Evolutionary conservation across 2,888 invertebrate species (phyloP).

Genomic region (Tachystola acroxantha): DNA sequence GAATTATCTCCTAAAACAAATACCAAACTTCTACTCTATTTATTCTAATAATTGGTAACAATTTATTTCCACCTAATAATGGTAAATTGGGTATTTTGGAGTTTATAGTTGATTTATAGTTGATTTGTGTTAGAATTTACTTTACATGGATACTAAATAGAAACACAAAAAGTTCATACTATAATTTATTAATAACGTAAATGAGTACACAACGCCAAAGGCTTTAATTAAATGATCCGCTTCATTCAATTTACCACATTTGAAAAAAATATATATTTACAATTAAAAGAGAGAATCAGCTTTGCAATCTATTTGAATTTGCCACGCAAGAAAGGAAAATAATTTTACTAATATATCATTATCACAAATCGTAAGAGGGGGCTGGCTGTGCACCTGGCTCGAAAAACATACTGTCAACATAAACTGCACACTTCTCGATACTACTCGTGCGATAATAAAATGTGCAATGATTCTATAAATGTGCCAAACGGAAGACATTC

Average conservation of each 20-base stretch:
- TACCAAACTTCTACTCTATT: too few species aligned
- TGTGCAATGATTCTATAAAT: conserved; percentile 67
- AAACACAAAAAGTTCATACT: conserved; percentile 49
- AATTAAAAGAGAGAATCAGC: conserved; percentile 69
- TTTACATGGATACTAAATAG: too few species aligned
- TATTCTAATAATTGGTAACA: too few species aligned
- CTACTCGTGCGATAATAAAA: conserved; percentile 56
- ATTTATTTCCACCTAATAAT: too few species aligned
- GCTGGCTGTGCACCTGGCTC: conserved; percentile 72
- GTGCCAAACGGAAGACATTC: conserved; percentile 78
- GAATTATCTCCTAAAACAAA: too few species aligned
- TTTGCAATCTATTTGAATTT: conserved; percentile 61
- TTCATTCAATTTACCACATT: conserved; percentile 71
- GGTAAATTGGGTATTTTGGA: too few species aligned
- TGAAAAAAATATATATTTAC: conserved; percentile 70
- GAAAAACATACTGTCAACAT: conserved; percentile 26
- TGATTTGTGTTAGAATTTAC: too few species aligned
- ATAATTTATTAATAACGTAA: conserved; percentile 79
- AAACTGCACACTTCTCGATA: conserved; percentile 35
- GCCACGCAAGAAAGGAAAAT: conserved; percentile 53
- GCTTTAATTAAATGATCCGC: conserved; percentile 75
- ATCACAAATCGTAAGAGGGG: conserved; percentile 71
- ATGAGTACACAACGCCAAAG: conserved; percentile 79
- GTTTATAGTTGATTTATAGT: too few species aligned
- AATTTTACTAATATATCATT: conserved; percentile 46